Base-by-base conservation (phyloP, 2,888 invertebrate genomes). In the Drosophila putrida region DNA sequence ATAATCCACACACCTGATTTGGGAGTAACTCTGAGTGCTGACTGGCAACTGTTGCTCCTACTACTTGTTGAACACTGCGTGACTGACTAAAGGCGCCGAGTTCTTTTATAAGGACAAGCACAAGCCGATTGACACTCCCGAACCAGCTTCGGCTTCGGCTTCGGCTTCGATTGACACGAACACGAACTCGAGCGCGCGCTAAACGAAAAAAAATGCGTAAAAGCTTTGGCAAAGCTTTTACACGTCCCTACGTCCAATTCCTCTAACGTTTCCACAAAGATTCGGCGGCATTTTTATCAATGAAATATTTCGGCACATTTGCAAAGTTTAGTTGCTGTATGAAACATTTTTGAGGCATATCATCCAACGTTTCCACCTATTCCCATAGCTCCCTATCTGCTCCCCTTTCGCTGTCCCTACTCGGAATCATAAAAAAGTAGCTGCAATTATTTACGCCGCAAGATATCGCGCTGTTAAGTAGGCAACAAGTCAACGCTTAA, bases 41-140 rank as follows among this genome's bases (percentile, higher is more conserved):
- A 13, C n/a, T n/a, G 80, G 80, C 89, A 86, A 89, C 90, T 86
- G 90, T 80, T 90, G 87, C 90, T 83, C 88, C 90, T 86, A 64
- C 82, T 82, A 92, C 92, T 92, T 92, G 92, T 92, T 92, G 92
- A 92, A 88, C 92, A 92, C 92, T 92, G 92, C 89, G 84, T 90
- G 78, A 80, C 75, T 55, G 77, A 82, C 81, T 79, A 74, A 75
- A 59, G 69, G 54, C 79, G 79, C 75, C 76, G 76, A 81, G 76
- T 82, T 88, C 89, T 90, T 91, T 91, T 91, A 91, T 91, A 91
- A 89, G 78, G 79, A 69, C 71, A 68, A 73, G 46, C 79, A 55
- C 43, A 27, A 27, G 49, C 67, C 84, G 78, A 80, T 27, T 39
- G 38, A 11, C 25, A 13, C n/a, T 15, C n/a, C 28, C 76, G 76